Evolutionary conservation across 2,888 invertebrate species (phyloP).

Genomic region (Lasioglossum zephyrum): DNA sequence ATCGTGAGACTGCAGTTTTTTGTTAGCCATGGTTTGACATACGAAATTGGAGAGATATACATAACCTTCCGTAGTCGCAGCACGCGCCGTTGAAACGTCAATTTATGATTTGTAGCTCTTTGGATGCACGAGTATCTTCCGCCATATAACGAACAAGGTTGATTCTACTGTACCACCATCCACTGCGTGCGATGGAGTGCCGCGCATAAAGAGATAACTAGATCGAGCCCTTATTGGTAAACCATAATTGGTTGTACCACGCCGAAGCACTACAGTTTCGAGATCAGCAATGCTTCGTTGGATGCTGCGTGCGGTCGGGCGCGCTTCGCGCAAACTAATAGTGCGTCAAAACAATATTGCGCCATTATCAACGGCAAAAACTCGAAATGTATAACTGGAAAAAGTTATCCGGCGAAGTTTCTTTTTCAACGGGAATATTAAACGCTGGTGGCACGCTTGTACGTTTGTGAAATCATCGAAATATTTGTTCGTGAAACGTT

Average conservation of each 20-base stretch:
- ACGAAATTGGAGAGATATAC: neutral
- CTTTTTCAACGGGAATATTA: neutral
- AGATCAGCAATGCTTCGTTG: slow-evolving; percentile 57
- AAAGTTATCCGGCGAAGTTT: neutral
- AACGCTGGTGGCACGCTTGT: neutral
- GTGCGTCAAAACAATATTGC: slow-evolving; percentile 31
- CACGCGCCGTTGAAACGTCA: neutral
- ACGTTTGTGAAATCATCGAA: neutral
- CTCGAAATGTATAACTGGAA: neutral
- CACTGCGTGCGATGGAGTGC: slow-evolving; percentile 6
- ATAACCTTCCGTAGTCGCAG: neutral
- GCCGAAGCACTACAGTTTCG: slow-evolving; percentile 46
- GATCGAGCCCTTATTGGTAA: slow-evolving; percentile 61
- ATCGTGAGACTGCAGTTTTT: neutral
- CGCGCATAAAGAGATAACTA: slow-evolving; percentile 60
- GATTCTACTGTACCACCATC: slow-evolving; percentile 42
- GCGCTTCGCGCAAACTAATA: slow-evolving; percentile 41
- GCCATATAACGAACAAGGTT: slow-evolving; percentile 32
- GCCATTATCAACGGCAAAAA: neutral
- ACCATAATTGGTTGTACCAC: slow-evolving; percentile 58
- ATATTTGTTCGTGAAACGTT: neutral
- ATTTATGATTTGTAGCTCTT: slow-evolving; percentile 23
- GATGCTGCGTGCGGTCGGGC: slow-evolving; percentile 45
- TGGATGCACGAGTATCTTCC: neutral
- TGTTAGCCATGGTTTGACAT: neutral